Base-by-base conservation (phyloP, 2,888 invertebrate species). In the Atrina japonica region DNA sequence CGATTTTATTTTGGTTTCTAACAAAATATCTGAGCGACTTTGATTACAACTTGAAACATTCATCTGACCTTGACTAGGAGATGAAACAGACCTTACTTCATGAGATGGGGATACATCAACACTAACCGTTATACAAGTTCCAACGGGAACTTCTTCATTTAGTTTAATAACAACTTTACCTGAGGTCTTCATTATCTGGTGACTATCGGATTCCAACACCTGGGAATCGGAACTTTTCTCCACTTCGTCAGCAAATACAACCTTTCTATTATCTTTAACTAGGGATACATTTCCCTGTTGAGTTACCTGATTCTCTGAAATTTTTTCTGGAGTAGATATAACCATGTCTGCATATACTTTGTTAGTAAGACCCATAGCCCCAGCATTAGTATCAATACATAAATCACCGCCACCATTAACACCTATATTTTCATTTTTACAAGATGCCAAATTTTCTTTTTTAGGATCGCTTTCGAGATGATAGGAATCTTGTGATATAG, bases 41-140 rank as follows among this genome's bases (percentile, higher is more conserved):
- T 18, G 23, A 52, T 52, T 25, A 27, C 27, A 23, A 23, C 23
- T 25, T 25, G 23, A 21, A 16, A 21, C 21, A 52, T 14, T 14
- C n/a, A 7, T 52, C 5, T 18, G 23, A 25, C 21, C 25, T 16
- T 25, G 23, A 30, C 11, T 30, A n/a, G 35, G 23, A 18, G 18
- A 35, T 11, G 35, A n/a, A 14, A 40, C 35, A 0, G 35, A 23
- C 11, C 40, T 35, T 6, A 56, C 7, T 40, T 56, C 56, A 16
- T 59, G 59, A 30, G 30, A 7, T 3, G 61, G 53, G 1, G 68
- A 61, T 18, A 68, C 69, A 41, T 69, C 66, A 27, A 77, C 76
- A 41, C 68, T 77, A 40, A 72, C 79, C 25, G 76, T 75, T n/a
- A 77, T 75, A 66, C 75, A 75, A 41, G 74, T 70, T 29, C 79